phyloP scores from a whole-genome alignment of 2,888 invertebrate species.

The Bibio marci region DNA sequence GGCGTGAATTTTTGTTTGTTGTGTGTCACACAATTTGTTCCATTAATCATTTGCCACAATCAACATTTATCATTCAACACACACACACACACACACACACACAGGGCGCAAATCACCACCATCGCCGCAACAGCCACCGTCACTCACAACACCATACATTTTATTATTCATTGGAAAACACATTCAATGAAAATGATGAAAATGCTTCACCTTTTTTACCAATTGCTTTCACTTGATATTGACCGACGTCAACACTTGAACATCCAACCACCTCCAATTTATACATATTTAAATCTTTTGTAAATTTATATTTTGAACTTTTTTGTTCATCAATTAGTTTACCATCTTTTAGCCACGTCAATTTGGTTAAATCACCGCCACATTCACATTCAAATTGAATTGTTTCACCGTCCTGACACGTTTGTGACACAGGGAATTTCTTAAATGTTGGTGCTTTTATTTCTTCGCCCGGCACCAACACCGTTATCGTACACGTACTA shows the following conservation, averaged over 20 bases:
- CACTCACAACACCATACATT: no score
- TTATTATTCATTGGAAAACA: constrained; percentile 26
- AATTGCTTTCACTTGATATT: constrained; percentile 72
- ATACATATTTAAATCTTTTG: constrained; percentile 65
- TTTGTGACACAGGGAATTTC: constrained; percentile 78
- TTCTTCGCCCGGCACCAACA: constrained; percentile 73
- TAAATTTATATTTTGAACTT: constrained; percentile 60
- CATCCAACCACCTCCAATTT: constrained; percentile 60
- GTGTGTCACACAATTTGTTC: no score
- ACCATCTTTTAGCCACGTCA: constrained; percentile 84
- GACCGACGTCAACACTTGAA: constrained; percentile 63
- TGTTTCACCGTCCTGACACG: constrained; percentile 62
- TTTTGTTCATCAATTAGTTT: constrained; percentile 55
- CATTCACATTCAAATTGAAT: constrained; percentile 66
- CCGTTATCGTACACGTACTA: constrained; percentile 78
- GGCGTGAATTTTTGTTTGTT: no score
- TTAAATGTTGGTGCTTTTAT: constrained; percentile 68
- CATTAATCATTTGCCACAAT: no score
- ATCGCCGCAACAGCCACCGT: no score
- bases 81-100: no score
- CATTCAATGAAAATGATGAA: constrained; percentile 77
- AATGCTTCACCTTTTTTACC: constrained; percentile 72
- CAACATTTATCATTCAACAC: no score
- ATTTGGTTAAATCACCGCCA: constrained; percentile 49
- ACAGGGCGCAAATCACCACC: no score